Evolutionary conservation across 2,113 vertebrate species (phyloP), one percentile per base, ranked within the genome.

Genomic region (Chaetodon auriga): DNA sequence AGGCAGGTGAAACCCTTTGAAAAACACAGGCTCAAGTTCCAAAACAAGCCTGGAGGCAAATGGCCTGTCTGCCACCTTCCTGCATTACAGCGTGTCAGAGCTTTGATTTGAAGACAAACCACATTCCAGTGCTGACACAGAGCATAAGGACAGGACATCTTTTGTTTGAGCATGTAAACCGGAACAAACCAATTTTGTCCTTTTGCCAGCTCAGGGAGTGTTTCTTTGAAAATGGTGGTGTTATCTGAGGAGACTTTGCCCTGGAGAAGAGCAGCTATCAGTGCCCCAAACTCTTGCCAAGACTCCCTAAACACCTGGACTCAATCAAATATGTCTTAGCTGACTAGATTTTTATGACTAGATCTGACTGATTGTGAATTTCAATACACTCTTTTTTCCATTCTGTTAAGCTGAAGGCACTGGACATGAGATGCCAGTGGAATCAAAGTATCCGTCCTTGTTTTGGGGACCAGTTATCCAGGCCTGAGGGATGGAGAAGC

Each of bases 191-290:
- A 41, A 64, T 6, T 64, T 30, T 48, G 10, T 71, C 60, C 4
- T 78, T 72, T 68, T 75, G 62, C 61, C 53, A 63, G 69, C 9
- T 58, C 23, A 21, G 68, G 65, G 65, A 53, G 61, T 11, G 63
- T 63, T 81, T 89, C 38, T 58, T 58, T 78, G 46, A 43, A 89
- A 80, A 58, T 10, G 2, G 19, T 30, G 66, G 21, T 25, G 25
- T 85, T 81, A 83, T 82, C 63, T 62, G 43, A 68, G 35, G 12
- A 79, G 83, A 86, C 83, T 81, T 89, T 85, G 66, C 7, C 13
- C 74, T 51, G 19, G 38, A 61, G 55, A 60, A 15, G 62, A 80
- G 30, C 30, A 30, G 0, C 38, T 14, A 30, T 74, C 64, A 81
- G 53, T 51, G 48, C 75, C 46, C 57, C 72, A 72, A 62, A 71